Evolutionary conservation across 2,797 vertebrate genomes (phyloP).

Genomic region (Acomys russatus): DNA sequence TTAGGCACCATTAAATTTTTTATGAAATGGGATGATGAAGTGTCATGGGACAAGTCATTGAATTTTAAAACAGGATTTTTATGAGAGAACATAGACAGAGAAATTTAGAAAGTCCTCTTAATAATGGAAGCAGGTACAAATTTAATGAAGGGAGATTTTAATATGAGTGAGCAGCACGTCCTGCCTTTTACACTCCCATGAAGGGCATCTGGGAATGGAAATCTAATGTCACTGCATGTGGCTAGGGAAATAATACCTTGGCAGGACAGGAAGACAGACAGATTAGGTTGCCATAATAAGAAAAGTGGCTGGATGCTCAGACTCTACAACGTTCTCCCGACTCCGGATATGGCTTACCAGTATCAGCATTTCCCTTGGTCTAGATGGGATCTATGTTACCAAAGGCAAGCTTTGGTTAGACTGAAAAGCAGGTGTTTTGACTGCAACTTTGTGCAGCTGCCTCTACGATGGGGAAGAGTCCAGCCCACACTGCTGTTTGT

Average conservation of each 20-base stretch:
- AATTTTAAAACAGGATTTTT: slow-evolving; percentile 75
- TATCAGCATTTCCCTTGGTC: background rate
- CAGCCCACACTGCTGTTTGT: slow-evolving; percentile 12
- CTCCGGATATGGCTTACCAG: background rate
- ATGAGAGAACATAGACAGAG: slow-evolving; percentile 65
- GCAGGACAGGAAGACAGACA: background rate
- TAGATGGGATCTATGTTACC: background rate
- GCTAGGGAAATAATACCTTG: slow-evolving; percentile 50
- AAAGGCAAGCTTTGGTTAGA: slow-evolving; percentile 45
- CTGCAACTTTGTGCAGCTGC: slow-evolving; percentile 55
- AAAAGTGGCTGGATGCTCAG: background rate
- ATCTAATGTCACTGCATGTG: slow-evolving; percentile 34
- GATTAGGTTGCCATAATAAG: background rate
- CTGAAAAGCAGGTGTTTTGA: slow-evolving; percentile 55
- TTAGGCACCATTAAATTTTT: slow-evolving; percentile 68
- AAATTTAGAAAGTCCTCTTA: slow-evolving; percentile 75
- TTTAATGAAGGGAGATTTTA: slow-evolving; percentile 77
- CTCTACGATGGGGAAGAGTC: background rate
- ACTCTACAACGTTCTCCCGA: slow-evolving; percentile 53
- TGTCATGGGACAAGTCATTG: slow-evolving; percentile 69
- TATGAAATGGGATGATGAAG: slow-evolving; percentile 75
- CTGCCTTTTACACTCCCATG: slow-evolving; percentile 49
- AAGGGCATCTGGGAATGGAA: slow-evolving; percentile 53
- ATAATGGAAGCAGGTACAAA: slow-evolving; percentile 75
- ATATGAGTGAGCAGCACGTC: slow-evolving; percentile 56